Conservation (phyloP, 2,113 vertebrate genomes). For the Tiliqua scincoides region DNA sequence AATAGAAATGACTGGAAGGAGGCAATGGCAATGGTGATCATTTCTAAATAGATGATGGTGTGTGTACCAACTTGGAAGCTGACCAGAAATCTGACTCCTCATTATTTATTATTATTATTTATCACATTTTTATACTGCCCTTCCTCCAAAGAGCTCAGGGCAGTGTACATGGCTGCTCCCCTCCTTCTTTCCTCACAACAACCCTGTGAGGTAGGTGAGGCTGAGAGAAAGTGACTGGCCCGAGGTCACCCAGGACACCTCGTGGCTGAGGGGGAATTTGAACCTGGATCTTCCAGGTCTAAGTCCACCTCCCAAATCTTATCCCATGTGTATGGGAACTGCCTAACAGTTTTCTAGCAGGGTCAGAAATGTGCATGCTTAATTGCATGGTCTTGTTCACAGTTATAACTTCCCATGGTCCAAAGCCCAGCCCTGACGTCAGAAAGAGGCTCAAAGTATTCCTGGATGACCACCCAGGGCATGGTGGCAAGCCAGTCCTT, state of each 20-base stretch:
- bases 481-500: background rate
- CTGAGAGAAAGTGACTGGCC: too few species aligned
- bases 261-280: too few species aligned
- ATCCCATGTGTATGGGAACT: background rate
- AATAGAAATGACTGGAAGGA: background rate
- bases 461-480: background rate
- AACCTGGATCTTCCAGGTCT: too few species aligned
- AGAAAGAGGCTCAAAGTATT: background rate
- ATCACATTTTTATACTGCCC: too few species aligned
- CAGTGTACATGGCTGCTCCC: too few species aligned
- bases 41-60: background rate
- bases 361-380: background rate
- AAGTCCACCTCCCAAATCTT: too few species aligned
- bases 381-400: background rate
- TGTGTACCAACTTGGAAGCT: background rate
- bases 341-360: background rate
- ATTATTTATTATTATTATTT: too few species aligned
- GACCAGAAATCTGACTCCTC: background rate
- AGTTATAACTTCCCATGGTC: background rate
- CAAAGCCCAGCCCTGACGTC: background rate
- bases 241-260: too few species aligned
- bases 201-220: too few species aligned
- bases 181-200: too few species aligned
- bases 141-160: too few species aligned
- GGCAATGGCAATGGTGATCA: background rate